A percentile compares a stretch with the other conserved stretches of the same genome.
Conservation (phyloP, 2,797 vertebrate species). For the Aplochiton taeniatus region DNA sequence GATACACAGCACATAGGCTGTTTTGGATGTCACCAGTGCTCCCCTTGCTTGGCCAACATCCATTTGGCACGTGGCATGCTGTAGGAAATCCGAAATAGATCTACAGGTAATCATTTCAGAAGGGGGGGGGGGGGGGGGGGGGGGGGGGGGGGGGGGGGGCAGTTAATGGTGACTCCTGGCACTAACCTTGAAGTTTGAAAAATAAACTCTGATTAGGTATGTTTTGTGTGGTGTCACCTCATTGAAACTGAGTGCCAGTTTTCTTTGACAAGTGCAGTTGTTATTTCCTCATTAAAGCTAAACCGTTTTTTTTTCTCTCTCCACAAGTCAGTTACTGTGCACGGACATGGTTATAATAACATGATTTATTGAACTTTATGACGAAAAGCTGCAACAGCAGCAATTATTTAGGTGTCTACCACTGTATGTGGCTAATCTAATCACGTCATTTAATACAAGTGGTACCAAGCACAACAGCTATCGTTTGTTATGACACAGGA, state of each 20-base stretch:
- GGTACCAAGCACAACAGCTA: slow-evolving; percentile 7
- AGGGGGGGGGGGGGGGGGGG: slow-evolving; percentile 56
- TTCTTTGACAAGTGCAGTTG: too few relatives aligned
- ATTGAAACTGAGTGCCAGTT: too few relatives aligned
- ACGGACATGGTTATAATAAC: too few relatives aligned
- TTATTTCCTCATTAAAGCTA: too few relatives aligned
- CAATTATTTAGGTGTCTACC: slow-evolving; percentile 62
- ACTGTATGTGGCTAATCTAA: slow-evolving; percentile 68
- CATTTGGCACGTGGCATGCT: slow-evolving; percentile 64
- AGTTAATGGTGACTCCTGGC: neutral
- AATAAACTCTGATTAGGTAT: too few relatives aligned
- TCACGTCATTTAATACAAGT: slow-evolving; percentile 65
- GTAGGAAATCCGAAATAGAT: slow-evolving; percentile 47
- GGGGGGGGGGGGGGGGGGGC: slow-evolving; percentile 55
- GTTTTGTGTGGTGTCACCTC: too few relatives aligned
- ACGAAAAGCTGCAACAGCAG: slow-evolving; percentile 40
- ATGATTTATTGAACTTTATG: too few relatives aligned
- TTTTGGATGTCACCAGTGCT: slow-evolving; percentile 19
- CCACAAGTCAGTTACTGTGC: too few relatives aligned
- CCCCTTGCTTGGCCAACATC: slow-evolving; percentile 15
- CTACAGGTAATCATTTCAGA: too few relatives aligned
- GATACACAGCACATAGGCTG: slow-evolving; percentile 45
- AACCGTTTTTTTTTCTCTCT: too few relatives aligned
- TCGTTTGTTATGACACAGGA: slow-evolving; percentile 50
- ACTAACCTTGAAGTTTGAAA: too few relatives aligned